Percentiles rank a stretch among this genome's conserved stretches.
These are phyloP conservation scores for Aramus guarauna DNA, from an alignment of 2,113 vertebrate genomes.

Conservation along the genomic window DNA sequence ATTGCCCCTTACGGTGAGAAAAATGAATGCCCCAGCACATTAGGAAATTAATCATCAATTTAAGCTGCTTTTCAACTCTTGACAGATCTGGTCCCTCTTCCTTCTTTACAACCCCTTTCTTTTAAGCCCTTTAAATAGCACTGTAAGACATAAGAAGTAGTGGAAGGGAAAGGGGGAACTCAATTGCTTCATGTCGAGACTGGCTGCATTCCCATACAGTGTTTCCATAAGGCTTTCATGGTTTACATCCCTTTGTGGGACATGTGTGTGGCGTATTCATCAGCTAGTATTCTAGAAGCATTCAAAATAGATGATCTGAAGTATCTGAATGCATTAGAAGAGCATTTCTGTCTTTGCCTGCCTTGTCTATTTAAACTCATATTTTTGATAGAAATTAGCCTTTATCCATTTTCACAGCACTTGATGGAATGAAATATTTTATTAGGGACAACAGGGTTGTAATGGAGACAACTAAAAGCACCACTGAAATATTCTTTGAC, in stretches of 20 bases:
- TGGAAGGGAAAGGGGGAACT: not conserved
- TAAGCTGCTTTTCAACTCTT: not conserved
- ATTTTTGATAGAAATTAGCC: not conserved
- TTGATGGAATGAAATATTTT: not conserved
- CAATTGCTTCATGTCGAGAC: not conserved
- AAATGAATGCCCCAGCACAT: not conserved
- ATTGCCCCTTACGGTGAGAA: not conserved
- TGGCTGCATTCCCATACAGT: not conserved
- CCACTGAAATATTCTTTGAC: not conserved
- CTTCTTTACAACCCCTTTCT: accelerated
- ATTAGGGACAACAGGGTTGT: not conserved
- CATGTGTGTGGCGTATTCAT: accelerated
- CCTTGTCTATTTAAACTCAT: not conserved
- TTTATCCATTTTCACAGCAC: not conserved
- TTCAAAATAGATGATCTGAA: not conserved
- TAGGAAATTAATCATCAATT: not conserved
- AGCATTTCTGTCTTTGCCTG: not conserved
- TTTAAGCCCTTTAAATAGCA: not conserved
- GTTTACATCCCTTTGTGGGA: not conserved
- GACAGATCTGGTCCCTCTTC: not conserved
- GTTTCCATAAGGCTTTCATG: not conserved
- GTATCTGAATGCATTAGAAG: not conserved
- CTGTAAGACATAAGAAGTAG: not conserved
- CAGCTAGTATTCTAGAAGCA: not conserved
- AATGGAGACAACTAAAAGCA: not conserved